Evolutionary conservation across 2,797 vertebrate species (phyloP), one percentile per base, ranked within the genome.

Genomic region (Bucorvus abyssinicus): DNA sequence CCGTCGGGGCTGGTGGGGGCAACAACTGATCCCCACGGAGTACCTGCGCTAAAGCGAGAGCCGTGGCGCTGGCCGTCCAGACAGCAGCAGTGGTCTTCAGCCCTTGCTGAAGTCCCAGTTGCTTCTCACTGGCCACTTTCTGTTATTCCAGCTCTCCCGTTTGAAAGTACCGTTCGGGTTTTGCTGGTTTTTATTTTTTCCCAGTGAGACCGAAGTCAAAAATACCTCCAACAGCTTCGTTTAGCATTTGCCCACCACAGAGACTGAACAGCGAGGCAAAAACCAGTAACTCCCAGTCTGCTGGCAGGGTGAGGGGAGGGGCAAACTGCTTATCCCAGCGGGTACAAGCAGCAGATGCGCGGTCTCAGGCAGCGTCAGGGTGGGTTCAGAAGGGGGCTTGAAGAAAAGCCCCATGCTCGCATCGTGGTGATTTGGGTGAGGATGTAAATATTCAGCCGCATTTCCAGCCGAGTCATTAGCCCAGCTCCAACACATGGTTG

Each of bases 31-130:
- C 60, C 23, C 6, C 0, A 0, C 2, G 40, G 7, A 38, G 27
- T 4, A 11, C 5, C 49, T 59, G 59, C 75, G 20, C 45, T 38
- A 73, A 30, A 76, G 61, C 21, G 12, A 7, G 38, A 29, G 36
- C 27, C 45, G 44, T 56, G 32, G 61, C 2, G 0, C 12, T 21
- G 40, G 2, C 9, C 6, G 3, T 13, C 26, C 49, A 22, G 26
- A 4, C 9, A 5, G 47, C 17, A n/a, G 55, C 1, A 19, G 1
- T 55, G 14, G n/a, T 14, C 30, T 0, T 32, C 6, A 65, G n/a
- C 21, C 34, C 29, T 24, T 9, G 49, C 24, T 47, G 22, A 2
- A 4, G 42, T 20, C 64, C 75, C 87, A 5, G 21, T 5, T 38
- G 21, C 40, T 44, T 42, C 52, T 90, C 21, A 1, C 30, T 18